Conservation (phyloP, 2,113 vertebrate species). For the Emydocephalus ijimae region DNA sequence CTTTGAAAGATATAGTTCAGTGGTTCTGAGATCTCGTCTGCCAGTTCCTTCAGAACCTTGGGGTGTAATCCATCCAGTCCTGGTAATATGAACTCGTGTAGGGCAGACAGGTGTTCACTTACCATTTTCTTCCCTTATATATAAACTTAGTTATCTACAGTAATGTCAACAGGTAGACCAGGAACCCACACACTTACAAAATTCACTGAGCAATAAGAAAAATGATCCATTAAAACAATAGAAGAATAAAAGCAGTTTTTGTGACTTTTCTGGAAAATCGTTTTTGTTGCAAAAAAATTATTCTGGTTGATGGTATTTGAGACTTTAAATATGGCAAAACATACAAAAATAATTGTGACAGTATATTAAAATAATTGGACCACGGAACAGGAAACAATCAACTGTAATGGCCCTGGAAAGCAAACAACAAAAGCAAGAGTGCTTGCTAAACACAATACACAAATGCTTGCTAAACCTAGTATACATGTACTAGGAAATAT, state of each 20-base stretch:
- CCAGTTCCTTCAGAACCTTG: too few relatives aligned
- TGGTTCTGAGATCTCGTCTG: too few relatives aligned
- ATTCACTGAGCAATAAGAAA: neutral
- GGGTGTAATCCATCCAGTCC: too few relatives aligned
- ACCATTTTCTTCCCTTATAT: too few relatives aligned
- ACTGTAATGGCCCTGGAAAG: neutral
- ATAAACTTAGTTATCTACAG: neutral
- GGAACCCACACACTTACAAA: neutral
- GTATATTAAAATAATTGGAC: neutral
- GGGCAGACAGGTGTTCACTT: too few relatives aligned
- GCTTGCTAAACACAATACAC: neutral
- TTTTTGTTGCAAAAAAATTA: neutral
- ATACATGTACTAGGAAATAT: neutral
- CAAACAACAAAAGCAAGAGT: neutral
- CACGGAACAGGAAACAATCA: neutral
- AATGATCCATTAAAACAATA: neutral
- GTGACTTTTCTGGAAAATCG: neutral
- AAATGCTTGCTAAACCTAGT: neutral
- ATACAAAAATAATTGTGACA: neutral
- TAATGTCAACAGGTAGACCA: neutral
- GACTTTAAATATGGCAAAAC: neutral
- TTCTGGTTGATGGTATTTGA: neutral
- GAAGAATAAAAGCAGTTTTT: neutral
- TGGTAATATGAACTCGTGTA: too few relatives aligned
- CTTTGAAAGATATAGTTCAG: too few relatives aligned